phyloP scores from a whole-genome alignment of 2,113 vertebrate genomes.

The Pseudopipra pipra region DNA sequence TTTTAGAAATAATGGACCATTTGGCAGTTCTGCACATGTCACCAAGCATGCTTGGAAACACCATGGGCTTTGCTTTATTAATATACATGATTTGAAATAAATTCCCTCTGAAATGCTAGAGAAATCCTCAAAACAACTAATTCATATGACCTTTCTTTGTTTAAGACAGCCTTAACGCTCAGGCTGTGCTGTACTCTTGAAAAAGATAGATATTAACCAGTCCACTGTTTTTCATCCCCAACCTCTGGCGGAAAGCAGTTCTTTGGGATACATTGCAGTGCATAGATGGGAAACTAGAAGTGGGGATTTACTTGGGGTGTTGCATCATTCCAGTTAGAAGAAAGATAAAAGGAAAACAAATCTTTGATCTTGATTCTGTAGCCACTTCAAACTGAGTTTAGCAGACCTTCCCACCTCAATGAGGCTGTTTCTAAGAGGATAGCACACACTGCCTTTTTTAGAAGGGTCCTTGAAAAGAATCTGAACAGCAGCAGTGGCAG shows the following conservation, averaged over 20 bases:
- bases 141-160: slow-evolving; percentile 3
- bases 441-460: not conserved
- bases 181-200: not conserved
- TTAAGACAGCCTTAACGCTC: not conserved
- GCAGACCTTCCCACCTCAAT: not conserved
- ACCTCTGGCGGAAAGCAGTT: not conserved
- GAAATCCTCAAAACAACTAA: slow-evolving; percentile 46
- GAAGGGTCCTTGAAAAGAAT: not conserved
- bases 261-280: not conserved
- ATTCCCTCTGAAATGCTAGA: slow-evolving; percentile 17
- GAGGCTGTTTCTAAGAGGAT: not conserved
- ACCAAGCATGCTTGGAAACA: slow-evolving; percentile 54
- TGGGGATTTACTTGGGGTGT: not conserved
- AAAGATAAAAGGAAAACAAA: not conserved
- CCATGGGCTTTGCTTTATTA: slow-evolving; percentile 69
- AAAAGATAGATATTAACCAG: not conserved
- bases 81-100: slow-evolving; percentile 61
- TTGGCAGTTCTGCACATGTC: slow-evolving; percentile 74
- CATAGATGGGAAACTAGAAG: not conserved
- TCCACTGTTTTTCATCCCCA: slow-evolving; percentile 5
- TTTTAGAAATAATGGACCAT: slow-evolving; percentile 79
- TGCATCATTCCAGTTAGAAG: not conserved
- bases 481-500: not conserved
- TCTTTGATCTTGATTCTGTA: not conserved
- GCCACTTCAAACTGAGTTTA: not conserved